Evolutionary conservation across 2,888 invertebrate genomes (phyloP), one percentile per base, ranked within the genome.

Genomic region (Hydrotaea diabolus): DNA sequence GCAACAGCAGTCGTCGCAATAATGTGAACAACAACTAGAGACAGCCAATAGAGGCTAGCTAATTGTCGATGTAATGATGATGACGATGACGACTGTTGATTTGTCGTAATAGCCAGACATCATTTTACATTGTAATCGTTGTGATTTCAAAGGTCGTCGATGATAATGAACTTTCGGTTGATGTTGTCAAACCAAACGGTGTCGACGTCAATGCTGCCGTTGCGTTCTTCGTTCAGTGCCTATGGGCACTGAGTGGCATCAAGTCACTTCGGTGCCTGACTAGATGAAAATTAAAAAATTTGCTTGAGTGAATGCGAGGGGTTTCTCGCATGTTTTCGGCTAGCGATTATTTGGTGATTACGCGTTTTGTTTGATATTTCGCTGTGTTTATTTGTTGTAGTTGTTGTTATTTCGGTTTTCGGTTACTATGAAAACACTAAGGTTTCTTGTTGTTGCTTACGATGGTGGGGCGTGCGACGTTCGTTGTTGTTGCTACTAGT

Each of bases 151-250:
- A 80, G 80, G 77, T 80, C 72, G 46, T 36, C 57, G 57, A 75
- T 78, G 80, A 80, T 84, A 84, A 84, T 84, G 80, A 84, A 84
- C 83, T 84, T 84, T 84, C 71, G 9, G 43, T 13, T n/a, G 23
- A 62, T 36, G 15, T 57, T 57, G 23, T 75, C 36, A 69, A 46
- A n/a, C n/a, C 69, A 66, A 31, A 36, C 26, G 15, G 19, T 13
- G 19, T 66, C 64, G 46, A 46, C 69, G 59, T n/a, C 21, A 9
- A 46, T 23, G 21, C 19, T 43, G 15, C n/a, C 46, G 46, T 39
- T 3, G 19, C 23, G 4, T n/a, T n/a, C n/a, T n/a, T n/a, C n/a
- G n/a, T n/a, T n/a, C n/a, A n/a, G n/a, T n/a, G n/a, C 19, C 19
- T 13, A 19, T n/a, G 23, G 26, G 17, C 1, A 23, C 9, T 11